Evolutionary conservation across 2,888 invertebrate genomes (phyloP), one percentile per base, ranked within the genome.

Genomic region (Dioctria linearis): DNA sequence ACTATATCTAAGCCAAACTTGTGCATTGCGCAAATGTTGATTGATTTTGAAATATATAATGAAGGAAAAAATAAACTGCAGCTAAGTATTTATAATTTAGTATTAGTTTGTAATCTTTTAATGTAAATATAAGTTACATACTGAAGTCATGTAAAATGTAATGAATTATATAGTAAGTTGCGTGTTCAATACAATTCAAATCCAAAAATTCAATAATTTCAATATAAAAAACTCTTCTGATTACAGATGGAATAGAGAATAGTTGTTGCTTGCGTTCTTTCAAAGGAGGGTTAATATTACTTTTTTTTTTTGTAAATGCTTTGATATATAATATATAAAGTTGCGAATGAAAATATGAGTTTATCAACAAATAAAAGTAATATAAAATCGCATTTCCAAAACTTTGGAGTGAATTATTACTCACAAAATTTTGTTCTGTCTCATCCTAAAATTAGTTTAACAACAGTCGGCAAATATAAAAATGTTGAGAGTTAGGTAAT

Each of bases 371-470:
- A 69, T 69, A 54, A 46, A 79, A 66, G 57, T 80, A 61, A 69
- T 79, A 79, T 80, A 80, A 78, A 78, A 63, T 78, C 73, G 78
- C 71, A 80, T 82, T 71, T 80, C 59, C 78, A 78, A 75, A 80
- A 80, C 80, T 79, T 80, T 75, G 81, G 69, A 81, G 86, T 86
- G 87, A 87, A 86, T 86, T 86, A 86, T 88, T 89, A 89, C 89
- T 89, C 88, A 89, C 89, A 89, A 89, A 88, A 88, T 87, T 86
- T 88, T 88, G 88, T 86, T 88, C 88, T 87, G 88, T 87, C 86
- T 88, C 88, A 87, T 88, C 89, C 89, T 89, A 89, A 86, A 85
- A 86, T 87, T 87, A 86, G 80, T 78, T 71, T 87, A 86, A 80
- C 71, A 80, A 88, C 87, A 86, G 88, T 88, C 87, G 87, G 87